Percentiles rank a stretch among this genome's conserved stretches.
phyloP scores from a whole-genome alignment of 2,797 vertebrate genomes.

The Melanotaenia maccullochi region DNA sequence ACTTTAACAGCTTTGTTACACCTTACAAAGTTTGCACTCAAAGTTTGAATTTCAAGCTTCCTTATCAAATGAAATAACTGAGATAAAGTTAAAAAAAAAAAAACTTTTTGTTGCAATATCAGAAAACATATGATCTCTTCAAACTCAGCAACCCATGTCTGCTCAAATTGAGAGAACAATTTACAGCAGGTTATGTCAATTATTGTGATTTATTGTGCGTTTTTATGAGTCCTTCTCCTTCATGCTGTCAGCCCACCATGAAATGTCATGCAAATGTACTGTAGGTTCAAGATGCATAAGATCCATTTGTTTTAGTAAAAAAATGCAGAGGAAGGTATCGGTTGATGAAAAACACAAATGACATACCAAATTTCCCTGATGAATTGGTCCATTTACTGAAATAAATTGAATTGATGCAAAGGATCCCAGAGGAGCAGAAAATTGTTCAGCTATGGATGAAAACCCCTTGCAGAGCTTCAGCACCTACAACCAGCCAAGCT shows the following conservation, averaged over 20 bases:
- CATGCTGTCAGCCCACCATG: slow-evolving; percentile 32
- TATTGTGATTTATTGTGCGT: not conserved
- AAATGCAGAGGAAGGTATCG: slow-evolving; percentile 58
- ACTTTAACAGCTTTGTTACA: slow-evolving; percentile 13
- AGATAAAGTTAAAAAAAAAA: slow-evolving; percentile 26
- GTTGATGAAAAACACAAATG: slow-evolving; percentile 75
- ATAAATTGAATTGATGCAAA: slow-evolving; percentile 82
- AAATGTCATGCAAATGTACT: slow-evolving; percentile 41
- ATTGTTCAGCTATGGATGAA: slow-evolving; percentile 78
- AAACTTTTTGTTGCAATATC: slow-evolving; percentile 12
- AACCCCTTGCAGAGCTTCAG: slow-evolving; percentile 50
- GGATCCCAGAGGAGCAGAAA: slow-evolving; percentile 76
- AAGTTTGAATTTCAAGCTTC: slow-evolving; percentile 15
- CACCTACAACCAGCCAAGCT: slow-evolving; percentile 55
- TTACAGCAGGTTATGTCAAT: slow-evolving; percentile 43
- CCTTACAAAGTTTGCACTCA: not conserved
- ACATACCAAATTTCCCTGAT: slow-evolving; percentile 78
- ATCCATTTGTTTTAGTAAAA: slow-evolving; percentile 57
- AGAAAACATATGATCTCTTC: slow-evolving; percentile 21
- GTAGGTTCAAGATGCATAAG: slow-evolving; percentile 45
- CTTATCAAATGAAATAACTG: slow-evolving; percentile 35
- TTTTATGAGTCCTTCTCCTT: not conserved
- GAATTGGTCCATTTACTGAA: slow-evolving; percentile 80
- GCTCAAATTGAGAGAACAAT: slow-evolving; percentile 26
- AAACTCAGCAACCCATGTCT: slow-evolving; percentile 38